Percentiles rank a stretch among this genome's conserved stretches.
These are phyloP conservation scores for Callospermophilus lateralis DNA, from an alignment of 2,113 vertebrate genomes.

Conservation along the genomic window DNA sequence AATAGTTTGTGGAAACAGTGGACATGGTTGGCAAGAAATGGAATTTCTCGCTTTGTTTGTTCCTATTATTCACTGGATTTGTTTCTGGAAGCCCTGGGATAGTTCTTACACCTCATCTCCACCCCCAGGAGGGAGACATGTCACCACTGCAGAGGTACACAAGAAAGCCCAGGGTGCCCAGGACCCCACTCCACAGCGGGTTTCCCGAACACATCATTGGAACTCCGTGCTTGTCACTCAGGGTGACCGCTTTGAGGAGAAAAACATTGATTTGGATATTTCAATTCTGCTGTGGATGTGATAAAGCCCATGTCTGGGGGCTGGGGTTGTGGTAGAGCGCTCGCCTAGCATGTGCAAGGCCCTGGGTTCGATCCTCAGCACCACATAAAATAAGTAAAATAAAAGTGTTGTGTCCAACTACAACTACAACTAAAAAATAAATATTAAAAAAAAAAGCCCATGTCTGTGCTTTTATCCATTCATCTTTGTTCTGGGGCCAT, in stretches of 20 bases:
- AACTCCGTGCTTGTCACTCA: neutral
- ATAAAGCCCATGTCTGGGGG: neutral
- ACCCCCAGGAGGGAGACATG: neutral
- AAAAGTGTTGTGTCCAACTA: no score
- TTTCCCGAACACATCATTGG: rapidly evolving
- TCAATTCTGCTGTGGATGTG: neutral
- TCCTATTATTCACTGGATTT: neutral
- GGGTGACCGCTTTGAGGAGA: neutral
- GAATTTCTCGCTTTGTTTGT: neutral
- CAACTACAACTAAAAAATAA: no score
- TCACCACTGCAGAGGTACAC: neutral
- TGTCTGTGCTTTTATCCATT: neutral
- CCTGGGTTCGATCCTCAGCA: no score
- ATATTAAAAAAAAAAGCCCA: neutral
- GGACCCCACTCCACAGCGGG: neutral
- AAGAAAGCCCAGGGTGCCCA: rapidly evolving
- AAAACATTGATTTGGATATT: neutral
- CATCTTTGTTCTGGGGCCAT: neutral
- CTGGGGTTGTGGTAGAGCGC: no score
- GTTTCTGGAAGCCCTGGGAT: neutral
- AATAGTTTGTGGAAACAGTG: neutral
- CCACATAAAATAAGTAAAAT: no score
- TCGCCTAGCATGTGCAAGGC: no score
- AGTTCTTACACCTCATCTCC: neutral
- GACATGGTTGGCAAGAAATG: neutral